Evolutionary conservation across 1,140 invertebrate genomes (phyloP).

Genomic region (Diprion similis): DNA sequence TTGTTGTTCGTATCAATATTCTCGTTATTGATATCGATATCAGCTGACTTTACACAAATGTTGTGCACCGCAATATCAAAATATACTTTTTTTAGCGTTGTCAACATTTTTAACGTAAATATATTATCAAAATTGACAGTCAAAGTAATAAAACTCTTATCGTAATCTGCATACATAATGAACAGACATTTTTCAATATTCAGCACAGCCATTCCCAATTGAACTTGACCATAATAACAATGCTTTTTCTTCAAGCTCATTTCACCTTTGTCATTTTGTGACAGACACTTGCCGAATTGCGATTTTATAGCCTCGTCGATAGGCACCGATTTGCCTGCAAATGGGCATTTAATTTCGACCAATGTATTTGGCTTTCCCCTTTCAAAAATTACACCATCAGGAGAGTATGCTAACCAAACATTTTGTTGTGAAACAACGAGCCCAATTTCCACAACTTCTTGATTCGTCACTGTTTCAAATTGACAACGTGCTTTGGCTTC

Average conservation of each 20-base stretch:
- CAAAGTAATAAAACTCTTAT: constrained; percentile 21
- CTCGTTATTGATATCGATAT: too few species aligned
- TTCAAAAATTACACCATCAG: constrained; percentile 32
- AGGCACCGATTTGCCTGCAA: constrained; percentile 13
- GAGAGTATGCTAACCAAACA: constrained; percentile 32
- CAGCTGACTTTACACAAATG: not conserved
- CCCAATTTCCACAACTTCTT: constrained; percentile 24
- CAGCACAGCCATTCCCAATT: constrained; percentile 27
- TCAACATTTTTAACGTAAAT: constrained; percentile 16
- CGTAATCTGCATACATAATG: constrained; percentile 26
- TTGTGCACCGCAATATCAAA: not conserved
- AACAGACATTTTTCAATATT: constrained; percentile 25
- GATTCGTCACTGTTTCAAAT: constrained; percentile 19
- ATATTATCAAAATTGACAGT: constrained; percentile 21
- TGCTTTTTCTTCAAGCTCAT: constrained; percentile 24
- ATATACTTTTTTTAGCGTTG: constrained; percentile 15
- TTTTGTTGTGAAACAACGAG: constrained; percentile 27
- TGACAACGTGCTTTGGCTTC: constrained; percentile 24
- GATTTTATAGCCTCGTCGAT: not conserved
- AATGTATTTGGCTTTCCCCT: constrained; percentile 20
- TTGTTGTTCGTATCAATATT: not conserved
- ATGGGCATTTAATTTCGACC: constrained; percentile 33
- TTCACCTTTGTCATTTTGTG: too few species aligned
- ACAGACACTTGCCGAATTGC: not conserved
- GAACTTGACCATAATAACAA: constrained; percentile 26